Evolutionary conservation across 2,888 invertebrate genomes (phyloP).

Genomic region (Conistra vaccinii): DNA sequence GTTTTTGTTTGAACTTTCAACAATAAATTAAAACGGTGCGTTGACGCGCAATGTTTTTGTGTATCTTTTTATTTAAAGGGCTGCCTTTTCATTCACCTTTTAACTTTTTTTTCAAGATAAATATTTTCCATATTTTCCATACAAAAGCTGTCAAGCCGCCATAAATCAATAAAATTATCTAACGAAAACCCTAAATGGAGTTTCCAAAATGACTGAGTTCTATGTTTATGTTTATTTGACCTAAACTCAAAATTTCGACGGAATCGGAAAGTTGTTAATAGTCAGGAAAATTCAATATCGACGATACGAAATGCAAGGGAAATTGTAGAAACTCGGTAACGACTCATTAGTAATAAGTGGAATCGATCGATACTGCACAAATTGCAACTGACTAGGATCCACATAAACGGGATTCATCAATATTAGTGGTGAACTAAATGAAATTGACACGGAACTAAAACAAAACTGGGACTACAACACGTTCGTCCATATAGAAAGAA

Average conservation of each 20-base stretch:
- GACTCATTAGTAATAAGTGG: conserved; percentile 2
- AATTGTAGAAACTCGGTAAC: conserved; percentile 7
- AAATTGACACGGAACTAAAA: not conserved
- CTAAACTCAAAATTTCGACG: not conserved
- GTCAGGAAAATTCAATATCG: not conserved
- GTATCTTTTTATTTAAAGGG: not conserved
- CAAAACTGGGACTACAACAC: not conserved
- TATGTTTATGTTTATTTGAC: not conserved
- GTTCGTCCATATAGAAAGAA: no score
- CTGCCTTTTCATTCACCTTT: rapidly evolving
- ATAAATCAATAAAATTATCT: not conserved
- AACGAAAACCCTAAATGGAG: not conserved
- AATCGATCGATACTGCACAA: conserved; percentile 22
- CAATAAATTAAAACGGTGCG: not conserved
- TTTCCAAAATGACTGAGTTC: not conserved
- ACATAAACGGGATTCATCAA: not conserved
- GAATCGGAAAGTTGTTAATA: not conserved
- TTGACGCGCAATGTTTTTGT: not conserved
- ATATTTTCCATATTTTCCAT: not conserved
- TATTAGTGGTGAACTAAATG: not conserved
- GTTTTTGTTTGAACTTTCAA: conserved; percentile 1
- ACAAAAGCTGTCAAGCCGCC: not conserved
- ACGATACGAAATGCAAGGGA: not conserved
- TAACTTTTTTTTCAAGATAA: not conserved
- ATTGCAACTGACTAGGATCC: not conserved